These are phyloP conservation scores for Rhaphigaster nebulosa DNA, from an alignment of 2,888 invertebrate species.

Conservation along the genomic window DNA sequence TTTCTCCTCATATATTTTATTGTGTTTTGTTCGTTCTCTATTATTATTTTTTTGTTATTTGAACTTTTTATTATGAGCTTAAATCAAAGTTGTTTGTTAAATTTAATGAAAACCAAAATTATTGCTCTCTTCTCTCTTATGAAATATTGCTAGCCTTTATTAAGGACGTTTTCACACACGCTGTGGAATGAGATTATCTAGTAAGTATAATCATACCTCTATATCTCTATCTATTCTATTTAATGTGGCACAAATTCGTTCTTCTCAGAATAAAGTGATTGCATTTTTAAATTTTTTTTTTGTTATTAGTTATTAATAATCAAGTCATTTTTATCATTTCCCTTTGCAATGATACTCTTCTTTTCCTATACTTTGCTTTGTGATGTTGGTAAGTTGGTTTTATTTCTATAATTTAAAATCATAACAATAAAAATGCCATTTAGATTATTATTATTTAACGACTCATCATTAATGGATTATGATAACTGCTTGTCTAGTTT, in stretches of 20 bases:
- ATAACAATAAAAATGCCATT: slow-evolving; percentile 1
- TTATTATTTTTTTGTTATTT: slow-evolving; percentile 39
- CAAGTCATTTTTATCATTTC: slow-evolving; percentile 50
- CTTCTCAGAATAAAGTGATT: slow-evolving; percentile 59
- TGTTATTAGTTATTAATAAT: slow-evolving; percentile 18
- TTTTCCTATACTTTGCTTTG: slow-evolving; percentile 45
- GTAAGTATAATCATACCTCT: slow-evolving; percentile 65
- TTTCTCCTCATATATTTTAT: slow-evolving; percentile 16
- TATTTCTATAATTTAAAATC: slow-evolving; percentile 27
- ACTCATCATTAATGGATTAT: slow-evolving; percentile 24
- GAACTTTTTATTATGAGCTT: slow-evolving; percentile 54
- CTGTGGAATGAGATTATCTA: slow-evolving; percentile 64
- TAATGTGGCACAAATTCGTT: slow-evolving; percentile 63
- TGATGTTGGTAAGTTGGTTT: slow-evolving; percentile 29
- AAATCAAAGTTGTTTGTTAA: slow-evolving; percentile 57
- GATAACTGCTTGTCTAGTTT: not conserved
- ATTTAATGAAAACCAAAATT: slow-evolving; percentile 63
- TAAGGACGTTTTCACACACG: slow-evolving; percentile 65
- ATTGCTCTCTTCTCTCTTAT: slow-evolving; percentile 65
- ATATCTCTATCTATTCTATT: slow-evolving; percentile 59
- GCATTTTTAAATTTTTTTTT: slow-evolving; percentile 57
- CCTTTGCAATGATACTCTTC: slow-evolving; percentile 51
- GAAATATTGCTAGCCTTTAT: slow-evolving; percentile 66
- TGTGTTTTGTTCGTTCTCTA: slow-evolving; percentile 42
- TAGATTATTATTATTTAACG: not conserved